A percentile compares a stretch with the other conserved stretches of the same genome.
These are phyloP conservation scores for Halyomorpha halys DNA, from an alignment of 1,140 invertebrate species.

Conservation along the genomic window DNA sequence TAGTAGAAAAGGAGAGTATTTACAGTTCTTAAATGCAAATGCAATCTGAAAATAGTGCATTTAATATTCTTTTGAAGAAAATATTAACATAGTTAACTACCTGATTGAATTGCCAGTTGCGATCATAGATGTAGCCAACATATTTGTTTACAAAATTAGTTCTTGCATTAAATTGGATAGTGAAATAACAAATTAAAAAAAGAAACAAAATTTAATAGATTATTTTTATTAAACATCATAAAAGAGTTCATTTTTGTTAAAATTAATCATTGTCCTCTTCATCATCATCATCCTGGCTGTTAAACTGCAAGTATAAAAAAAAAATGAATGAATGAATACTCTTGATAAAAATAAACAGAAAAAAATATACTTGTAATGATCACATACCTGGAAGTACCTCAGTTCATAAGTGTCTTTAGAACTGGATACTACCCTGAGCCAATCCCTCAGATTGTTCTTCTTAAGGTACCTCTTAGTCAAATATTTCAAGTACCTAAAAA, in stretches of 20 bases:
- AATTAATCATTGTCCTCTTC: constrained; percentile 32
- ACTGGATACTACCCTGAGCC: constrained; percentile 95
- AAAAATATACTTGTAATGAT: not conserved
- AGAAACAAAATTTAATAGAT: constrained; percentile 13
- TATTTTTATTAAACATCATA: constrained; percentile 25
- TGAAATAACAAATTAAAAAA: not conserved
- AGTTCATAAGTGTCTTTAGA: constrained; percentile 94
- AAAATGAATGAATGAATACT: constrained; percentile 2
- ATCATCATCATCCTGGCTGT: constrained; percentile 33
- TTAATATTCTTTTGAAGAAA: too few species aligned
- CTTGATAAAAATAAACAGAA: constrained; percentile 6
- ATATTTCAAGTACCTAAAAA: constrained; percentile 88
- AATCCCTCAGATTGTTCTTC: constrained; percentile 97
- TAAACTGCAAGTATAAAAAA: constrained; percentile 32
- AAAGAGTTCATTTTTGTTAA: constrained; percentile 20
- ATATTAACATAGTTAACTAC: too few species aligned
- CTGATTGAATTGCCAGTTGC: too few species aligned
- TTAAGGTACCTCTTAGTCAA: constrained; percentile 99
- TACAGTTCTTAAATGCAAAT: too few species aligned
- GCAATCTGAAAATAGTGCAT: too few species aligned
- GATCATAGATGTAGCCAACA: too few species aligned
- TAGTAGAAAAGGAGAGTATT: too few species aligned
- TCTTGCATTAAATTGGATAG: too few species aligned
- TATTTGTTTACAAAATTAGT: too few species aligned
- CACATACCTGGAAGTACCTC: constrained; percentile 93